Conservation (phyloP, 2,888 invertebrate genomes). For the Volucella inanis region DNA sequence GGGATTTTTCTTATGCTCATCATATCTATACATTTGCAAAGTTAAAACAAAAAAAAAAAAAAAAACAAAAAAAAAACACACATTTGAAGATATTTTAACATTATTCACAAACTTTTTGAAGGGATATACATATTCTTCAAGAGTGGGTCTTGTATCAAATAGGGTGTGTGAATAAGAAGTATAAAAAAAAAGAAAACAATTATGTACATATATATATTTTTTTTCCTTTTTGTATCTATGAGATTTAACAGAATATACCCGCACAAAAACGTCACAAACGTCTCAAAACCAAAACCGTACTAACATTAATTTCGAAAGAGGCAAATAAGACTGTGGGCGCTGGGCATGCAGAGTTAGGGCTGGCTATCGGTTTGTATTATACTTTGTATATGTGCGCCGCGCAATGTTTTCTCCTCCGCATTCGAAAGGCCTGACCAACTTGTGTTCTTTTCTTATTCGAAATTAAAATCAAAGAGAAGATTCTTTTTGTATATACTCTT, state of each 20-base stretch:
- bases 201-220: constrained; percentile 40
- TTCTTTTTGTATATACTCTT: constrained; percentile 4
- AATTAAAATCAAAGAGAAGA: constrained; percentile 30
- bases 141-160: constrained; percentile 48
- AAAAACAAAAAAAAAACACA: too few relatives aligned
- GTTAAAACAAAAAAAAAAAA: constrained; percentile 9
- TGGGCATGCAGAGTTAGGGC: constrained; percentile 18
- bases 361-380: constrained; percentile 17
- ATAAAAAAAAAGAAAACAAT: constrained; percentile 5
- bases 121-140: background rate
- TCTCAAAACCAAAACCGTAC: constrained; percentile 67
- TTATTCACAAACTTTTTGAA: background rate
- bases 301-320: constrained; percentile 72
- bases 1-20: constrained; percentile 28
- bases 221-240: constrained; percentile 58
- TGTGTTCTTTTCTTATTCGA: constrained; percentile 50
- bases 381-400: background rate
- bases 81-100: background rate
- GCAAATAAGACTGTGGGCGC: constrained; percentile 56
- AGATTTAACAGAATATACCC: constrained; percentile 45
- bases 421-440: constrained; percentile 50
- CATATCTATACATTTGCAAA: constrained; percentile 4
- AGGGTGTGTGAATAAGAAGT: constrained; percentile 44
- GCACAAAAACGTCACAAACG: constrained; percentile 66
- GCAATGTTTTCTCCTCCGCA: constrained; percentile 53